Evolutionary conservation across 1,140 invertebrate genomes (phyloP).

Genomic region (Hylaeus volcanicus): DNA sequence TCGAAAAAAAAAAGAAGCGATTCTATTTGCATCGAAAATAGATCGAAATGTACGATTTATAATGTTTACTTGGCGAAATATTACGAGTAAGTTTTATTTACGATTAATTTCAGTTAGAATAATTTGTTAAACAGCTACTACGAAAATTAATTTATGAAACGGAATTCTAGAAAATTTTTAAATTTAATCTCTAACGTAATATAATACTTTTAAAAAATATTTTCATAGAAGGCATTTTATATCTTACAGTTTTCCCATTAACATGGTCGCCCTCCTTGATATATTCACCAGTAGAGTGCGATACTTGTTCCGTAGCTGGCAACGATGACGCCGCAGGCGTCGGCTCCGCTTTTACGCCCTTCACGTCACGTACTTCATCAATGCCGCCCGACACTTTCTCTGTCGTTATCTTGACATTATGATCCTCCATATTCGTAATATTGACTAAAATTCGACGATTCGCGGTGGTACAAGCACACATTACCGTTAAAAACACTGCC

Average conservation of each 20-base stretch:
- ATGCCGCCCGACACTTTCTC: slow-evolving; percentile 61
- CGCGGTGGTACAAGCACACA: slow-evolving; percentile 67
- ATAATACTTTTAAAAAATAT: not conserved
- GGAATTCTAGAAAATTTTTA: not conserved
- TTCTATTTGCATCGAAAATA: too few species aligned
- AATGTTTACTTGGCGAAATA: not conserved
- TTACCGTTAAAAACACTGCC: slow-evolving; percentile 65
- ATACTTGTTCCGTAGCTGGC: slow-evolving; percentile 29
- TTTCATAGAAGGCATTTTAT: not conserved
- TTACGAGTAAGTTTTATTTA: not conserved
- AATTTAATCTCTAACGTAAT: not conserved
- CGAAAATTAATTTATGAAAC: not conserved
- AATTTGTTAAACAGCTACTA: not conserved
- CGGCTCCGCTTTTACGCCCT: slow-evolving; percentile 68
- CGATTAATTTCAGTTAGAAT: not conserved
- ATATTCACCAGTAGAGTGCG: slow-evolving; percentile 70
- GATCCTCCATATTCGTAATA: slow-evolving; percentile 71
- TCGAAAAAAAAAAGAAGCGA: too few species aligned
- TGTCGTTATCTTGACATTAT: slow-evolving; percentile 44
- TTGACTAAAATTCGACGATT: slow-evolving; percentile 66
- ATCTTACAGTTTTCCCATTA: slow-evolving; percentile 66
- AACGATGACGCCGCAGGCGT: slow-evolving; percentile 70
- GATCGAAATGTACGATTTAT: not conserved
- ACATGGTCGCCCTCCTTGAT: slow-evolving; percentile 47
- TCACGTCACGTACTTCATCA: slow-evolving; percentile 62